Conservation (phyloP, 2,797 vertebrate genomes). For the Paramormyrops hopkinsi region DNA sequence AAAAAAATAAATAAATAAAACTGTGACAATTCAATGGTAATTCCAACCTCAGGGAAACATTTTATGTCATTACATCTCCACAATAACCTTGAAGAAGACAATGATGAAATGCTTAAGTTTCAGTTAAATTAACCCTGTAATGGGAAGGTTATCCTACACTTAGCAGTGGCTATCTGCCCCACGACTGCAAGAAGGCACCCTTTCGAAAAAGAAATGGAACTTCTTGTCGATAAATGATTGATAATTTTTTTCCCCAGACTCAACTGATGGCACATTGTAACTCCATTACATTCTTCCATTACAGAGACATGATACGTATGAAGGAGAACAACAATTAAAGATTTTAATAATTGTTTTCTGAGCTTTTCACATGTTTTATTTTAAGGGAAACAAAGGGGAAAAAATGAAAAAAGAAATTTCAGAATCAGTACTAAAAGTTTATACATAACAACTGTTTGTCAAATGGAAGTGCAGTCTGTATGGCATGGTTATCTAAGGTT, state of each 20-base stretch:
- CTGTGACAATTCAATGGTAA: not conserved
- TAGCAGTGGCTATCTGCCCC: not conserved
- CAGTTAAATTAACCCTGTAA: not conserved
- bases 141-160: not conserved
- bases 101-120: not conserved
- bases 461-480: not conserved
- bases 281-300: not conserved
- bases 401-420: not conserved
- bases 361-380: not conserved
- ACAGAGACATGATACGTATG: not conserved
- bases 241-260: not conserved
- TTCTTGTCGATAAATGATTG: not conserved
- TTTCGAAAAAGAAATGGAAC: not conserved
- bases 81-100: constrained; percentile 1
- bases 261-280: not conserved
- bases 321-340: not conserved
- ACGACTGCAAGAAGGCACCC: not conserved
- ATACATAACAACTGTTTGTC: not conserved
- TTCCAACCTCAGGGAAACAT: constrained; percentile 1
- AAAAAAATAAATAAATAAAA: not conserved
- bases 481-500: not conserved
- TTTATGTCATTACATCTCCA: not conserved
- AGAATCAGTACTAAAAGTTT: not conserved
- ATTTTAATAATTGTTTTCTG: not conserved
- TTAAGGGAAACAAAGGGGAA: not conserved